Evolutionary conservation across 1,140 invertebrate genomes (phyloP).

Genomic region (Leptinotarsa texana): DNA sequence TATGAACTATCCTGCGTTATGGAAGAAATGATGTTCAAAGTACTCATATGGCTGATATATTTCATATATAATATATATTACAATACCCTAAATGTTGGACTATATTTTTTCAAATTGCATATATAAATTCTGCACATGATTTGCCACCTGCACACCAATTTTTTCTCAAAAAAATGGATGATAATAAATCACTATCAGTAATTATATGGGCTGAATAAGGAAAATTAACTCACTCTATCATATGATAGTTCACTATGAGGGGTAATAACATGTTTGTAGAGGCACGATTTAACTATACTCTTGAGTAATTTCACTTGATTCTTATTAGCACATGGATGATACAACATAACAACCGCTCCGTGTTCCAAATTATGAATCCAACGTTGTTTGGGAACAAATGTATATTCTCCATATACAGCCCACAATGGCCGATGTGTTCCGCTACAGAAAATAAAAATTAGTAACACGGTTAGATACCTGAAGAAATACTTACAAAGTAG

Average conservation of each 20-base stretch:
- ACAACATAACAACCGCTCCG: constrained; percentile 82
- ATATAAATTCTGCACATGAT: too few relatives aligned
- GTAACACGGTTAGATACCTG: neutral
- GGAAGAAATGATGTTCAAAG: too few relatives aligned
- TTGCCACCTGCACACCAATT: too few relatives aligned
- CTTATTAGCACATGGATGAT: constrained; percentile 83
- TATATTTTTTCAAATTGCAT: too few relatives aligned
- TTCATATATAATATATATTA: too few relatives aligned
- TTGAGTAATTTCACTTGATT: constrained; percentile 68
- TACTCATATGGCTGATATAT: too few relatives aligned
- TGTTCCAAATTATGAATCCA: constrained; percentile 88
- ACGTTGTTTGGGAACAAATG: constrained; percentile 77
- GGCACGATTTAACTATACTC: constrained; percentile 68
- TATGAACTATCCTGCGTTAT: too few relatives aligned
- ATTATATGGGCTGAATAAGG: too few relatives aligned
- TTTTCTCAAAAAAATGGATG: too few relatives aligned
- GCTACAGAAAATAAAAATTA: constrained; percentile 58
- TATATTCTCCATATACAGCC: constrained; percentile 82
- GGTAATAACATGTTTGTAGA: constrained; percentile 81
- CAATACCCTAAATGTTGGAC: too few relatives aligned
- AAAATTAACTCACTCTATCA: constrained; percentile 62
- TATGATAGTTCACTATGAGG: constrained; percentile 67
- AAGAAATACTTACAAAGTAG: constrained; percentile 65
- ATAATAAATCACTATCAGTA: too few relatives aligned
- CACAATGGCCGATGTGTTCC: constrained; percentile 80